Evolutionary conservation across 1,140 invertebrate genomes (phyloP), one percentile per base, ranked within the genome.

Genomic region (Drosophila parabipectinata): DNA sequence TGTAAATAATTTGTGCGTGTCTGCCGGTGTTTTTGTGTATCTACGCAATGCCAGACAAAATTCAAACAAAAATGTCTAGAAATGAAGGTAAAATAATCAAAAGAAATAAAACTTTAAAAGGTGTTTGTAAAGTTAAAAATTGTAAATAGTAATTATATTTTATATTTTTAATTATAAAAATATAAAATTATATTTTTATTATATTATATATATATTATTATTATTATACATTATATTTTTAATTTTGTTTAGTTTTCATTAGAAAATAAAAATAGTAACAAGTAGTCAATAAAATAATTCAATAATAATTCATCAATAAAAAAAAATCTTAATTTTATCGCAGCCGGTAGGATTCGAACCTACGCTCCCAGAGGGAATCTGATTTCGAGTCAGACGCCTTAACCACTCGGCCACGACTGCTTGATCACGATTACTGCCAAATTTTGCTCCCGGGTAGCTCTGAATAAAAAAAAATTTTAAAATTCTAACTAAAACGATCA

Each of bases 341-440:
- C 95, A 95, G 95, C 94, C 95, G 94, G 95, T 95, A 96, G 95
- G 95, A 96, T 95, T 96, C 95, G 95, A 96, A 96, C 95, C 95
- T 95, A 95, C 95, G 95, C 95, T 95, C 95, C 95, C 95, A 95
- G 94, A 95, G 95, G 95, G 95, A 95, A 95, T 95, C 95, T 95
- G 95, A 95, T 95, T 95, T 96, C 95, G 94, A 95, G 95, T 95
- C 95, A 95, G 95, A 95, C 95, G 95, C 95, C 95, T 96, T 96
- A 96, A 96, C 95, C 95, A 94, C 95, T 96, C 95, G 95, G 95
- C 95, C 95, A 96, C 94, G 95, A 95, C 95, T 95, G 95, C 95
- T 78, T 24, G 44, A 4, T 47, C 44, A 9, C 9, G 18, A 24
- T 24, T 8, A 6, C 1, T 47, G 15, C 1, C 44, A 8, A 21